Conservation (phyloP, 2,113 vertebrate species). For the Myxocyprinus asiaticus region DNA sequence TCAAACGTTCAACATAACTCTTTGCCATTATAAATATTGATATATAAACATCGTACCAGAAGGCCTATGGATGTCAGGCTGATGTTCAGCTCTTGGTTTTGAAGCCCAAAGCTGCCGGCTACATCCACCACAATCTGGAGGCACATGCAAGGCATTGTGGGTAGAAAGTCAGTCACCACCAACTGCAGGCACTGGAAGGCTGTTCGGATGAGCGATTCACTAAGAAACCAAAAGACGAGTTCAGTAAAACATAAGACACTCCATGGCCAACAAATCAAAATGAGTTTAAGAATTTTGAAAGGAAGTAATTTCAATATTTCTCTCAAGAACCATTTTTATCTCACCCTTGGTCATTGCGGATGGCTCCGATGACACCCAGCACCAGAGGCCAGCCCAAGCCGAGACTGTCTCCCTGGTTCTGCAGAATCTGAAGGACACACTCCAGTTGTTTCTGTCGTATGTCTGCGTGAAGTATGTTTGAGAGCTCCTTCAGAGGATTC, state of each 20-base stretch:
- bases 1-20: no score
- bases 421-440: constrained; percentile 95
- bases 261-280: no score
- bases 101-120: constrained; percentile 96
- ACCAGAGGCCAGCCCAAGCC: constrained; percentile 97
- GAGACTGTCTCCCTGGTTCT: constrained; percentile 95
- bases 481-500: constrained; percentile 94
- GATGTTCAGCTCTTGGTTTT: constrained; percentile 99
- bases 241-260: background rate
- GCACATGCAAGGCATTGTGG: constrained; percentile 97
- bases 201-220: constrained; percentile 95
- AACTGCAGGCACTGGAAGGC: constrained; percentile 99
- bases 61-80: constrained; percentile 98
- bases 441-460: constrained; percentile 97
- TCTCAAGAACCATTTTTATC: constrained; percentile 35
- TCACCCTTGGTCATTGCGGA: constrained; percentile 98
- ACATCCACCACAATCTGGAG: constrained; percentile 98
- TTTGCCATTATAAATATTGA: background rate
- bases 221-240: constrained; percentile 63
- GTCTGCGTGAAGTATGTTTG: constrained; percentile 90
- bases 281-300: no score
- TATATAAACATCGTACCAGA: constrained; percentile 77
- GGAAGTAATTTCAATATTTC: no score
- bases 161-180: constrained; percentile 98
- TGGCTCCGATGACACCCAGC: constrained; percentile 96